Evolutionary conservation across 2,888 invertebrate genomes (phyloP).

Genomic region (Ferrisia virgata): DNA sequence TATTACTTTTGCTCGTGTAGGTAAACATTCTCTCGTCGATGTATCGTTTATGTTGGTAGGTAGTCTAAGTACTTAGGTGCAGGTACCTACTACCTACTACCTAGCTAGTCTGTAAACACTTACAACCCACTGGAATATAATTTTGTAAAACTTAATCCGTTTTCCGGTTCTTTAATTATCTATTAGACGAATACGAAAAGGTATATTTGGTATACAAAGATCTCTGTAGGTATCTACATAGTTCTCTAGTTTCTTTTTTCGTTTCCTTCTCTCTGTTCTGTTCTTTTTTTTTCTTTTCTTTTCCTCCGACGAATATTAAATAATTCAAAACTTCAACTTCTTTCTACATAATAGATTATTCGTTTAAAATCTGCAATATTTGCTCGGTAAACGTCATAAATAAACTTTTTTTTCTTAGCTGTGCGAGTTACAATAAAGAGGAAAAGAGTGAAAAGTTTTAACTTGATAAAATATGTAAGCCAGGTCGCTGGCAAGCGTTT

Average conservation of each 20-base stretch:
- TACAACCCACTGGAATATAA: not conserved
- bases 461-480: not conserved
- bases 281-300: not conserved
- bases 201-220: not conserved
- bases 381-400: not conserved
- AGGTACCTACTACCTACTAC: too few relatives aligned
- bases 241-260: too few relatives aligned
- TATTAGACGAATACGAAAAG: not conserved
- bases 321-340: not conserved
- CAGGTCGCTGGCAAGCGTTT: not conserved
- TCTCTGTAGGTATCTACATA: too few relatives aligned
- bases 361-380: not conserved
- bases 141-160: not conserved
- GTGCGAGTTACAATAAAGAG: not conserved
- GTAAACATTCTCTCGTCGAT: not conserved
- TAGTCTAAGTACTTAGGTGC: too few relatives aligned
- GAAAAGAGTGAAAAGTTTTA: not conserved
- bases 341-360: not conserved
- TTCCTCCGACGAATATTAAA: not conserved
- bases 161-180: slow-evolving; percentile 9
- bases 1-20: not conserved
- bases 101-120: too few relatives aligned
- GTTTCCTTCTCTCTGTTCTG: not conserved
- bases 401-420: not conserved
- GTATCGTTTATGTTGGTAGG: too few relatives aligned